phyloP scores from a whole-genome alignment of 2,113 vertebrate species.

The Prochilodus magdalenae region DNA sequence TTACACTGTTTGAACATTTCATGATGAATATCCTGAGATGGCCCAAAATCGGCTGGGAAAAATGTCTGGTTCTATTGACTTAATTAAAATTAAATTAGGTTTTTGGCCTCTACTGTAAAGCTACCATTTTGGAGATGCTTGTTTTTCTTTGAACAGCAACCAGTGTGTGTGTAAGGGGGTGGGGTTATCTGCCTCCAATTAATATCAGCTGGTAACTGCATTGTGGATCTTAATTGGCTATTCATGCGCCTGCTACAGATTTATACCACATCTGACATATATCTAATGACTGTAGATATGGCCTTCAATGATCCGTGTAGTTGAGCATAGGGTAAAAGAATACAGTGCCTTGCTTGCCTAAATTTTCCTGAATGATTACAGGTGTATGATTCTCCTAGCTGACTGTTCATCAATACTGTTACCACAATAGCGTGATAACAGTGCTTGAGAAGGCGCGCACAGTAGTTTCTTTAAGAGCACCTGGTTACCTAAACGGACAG shows the following conservation, averaged over 20 bases:
- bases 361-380: not conserved
- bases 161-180: too few relatives aligned
- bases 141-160: too few relatives aligned
- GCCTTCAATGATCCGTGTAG: not conserved
- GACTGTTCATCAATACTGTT: not conserved
- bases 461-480: not conserved
- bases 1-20: too few relatives aligned
- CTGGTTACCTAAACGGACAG: not conserved
- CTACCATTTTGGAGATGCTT: too few relatives aligned
- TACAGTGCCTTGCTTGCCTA: not conserved
- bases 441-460: too few relatives aligned
- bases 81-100: too few relatives aligned
- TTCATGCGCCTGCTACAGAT: not conserved
- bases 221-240: constrained; percentile 29
- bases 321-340: not conserved
- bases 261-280: not conserved
- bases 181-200: not conserved
- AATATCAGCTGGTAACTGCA: constrained; percentile 18
- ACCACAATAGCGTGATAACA: not conserved
- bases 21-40: too few relatives aligned
- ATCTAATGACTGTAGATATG: constrained; percentile 17
- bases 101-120: too few relatives aligned
- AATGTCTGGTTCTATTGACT: too few relatives aligned
- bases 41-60: too few relatives aligned
- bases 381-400: not conserved